Conservation (phyloP, 2,888 invertebrate species). For the Beris chalybata region DNA sequence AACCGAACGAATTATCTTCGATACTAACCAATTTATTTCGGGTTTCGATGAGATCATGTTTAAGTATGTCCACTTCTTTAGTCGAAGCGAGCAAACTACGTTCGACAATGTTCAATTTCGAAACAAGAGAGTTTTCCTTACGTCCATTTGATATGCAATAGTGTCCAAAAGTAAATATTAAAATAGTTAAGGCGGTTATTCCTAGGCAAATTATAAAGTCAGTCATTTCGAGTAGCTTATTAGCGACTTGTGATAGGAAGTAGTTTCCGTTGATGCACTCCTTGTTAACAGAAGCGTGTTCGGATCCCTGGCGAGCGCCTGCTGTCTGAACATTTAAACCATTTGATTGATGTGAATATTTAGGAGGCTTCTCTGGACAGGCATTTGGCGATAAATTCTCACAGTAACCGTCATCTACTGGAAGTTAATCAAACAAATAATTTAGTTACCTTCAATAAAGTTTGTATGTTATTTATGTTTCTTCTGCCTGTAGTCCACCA, state of each 20-base stretch:
- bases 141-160: conserved; percentile 76
- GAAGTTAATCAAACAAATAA: not conserved
- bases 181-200: conserved; percentile 71
- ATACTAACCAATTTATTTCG: conserved; percentile 65
- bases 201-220: conserved; percentile 63
- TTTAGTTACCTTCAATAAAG: not conserved
- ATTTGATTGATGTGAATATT: conserved; percentile 1
- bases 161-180: conserved; percentile 75
- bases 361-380: conserved; percentile 38
- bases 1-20: conserved; percentile 71
- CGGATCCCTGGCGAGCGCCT: not conserved
- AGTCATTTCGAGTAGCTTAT: conserved; percentile 52
- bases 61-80: conserved; percentile 68
- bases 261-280: conserved; percentile 40
- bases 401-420: conserved; percentile 42
- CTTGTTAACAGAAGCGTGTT: not conserved
- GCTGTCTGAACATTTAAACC: not conserved
- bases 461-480: no score
- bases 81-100: conserved; percentile 62
- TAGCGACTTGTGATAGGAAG: conserved; percentile 45
- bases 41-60: conserved; percentile 64
- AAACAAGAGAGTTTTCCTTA: conserved; percentile 70
- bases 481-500: no score
- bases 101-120: conserved; percentile 67
- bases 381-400: conserved; percentile 43